Evolutionary conservation across 2,113 vertebrate species (phyloP).

Genomic region (Pelecanus crispus): DNA sequence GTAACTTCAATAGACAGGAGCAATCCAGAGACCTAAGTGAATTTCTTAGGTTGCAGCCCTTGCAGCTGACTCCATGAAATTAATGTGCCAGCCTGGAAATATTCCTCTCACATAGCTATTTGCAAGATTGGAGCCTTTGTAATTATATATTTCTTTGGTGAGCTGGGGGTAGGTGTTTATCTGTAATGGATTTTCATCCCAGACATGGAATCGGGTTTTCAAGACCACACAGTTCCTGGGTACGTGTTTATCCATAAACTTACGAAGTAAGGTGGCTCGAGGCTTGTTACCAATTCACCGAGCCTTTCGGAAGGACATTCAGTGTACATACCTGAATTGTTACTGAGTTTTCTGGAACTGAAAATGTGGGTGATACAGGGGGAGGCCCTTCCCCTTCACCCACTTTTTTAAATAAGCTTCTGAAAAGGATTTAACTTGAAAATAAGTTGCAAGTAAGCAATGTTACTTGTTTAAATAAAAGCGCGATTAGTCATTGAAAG

Average conservation of each 20-base stretch:
- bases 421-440: neutral
- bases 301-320: neutral
- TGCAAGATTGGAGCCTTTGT: neutral
- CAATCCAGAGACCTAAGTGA: neutral
- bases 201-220: neutral
- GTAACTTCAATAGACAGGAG: neutral
- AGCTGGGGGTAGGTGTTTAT: neutral
- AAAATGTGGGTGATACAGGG: neutral
- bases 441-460: neutral
- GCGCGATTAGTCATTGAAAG: neutral
- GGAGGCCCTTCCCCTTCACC: neutral
- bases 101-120: neutral
- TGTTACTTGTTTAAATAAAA: neutral
- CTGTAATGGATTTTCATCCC: neutral
- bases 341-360: neutral
- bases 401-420: neutral
- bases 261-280: accelerated
- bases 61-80: neutral
- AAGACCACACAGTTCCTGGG: neutral
- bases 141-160: neutral
- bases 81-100: neutral
- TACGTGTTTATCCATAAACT: neutral
- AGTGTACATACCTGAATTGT: neutral
- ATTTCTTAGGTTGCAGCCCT: neutral
- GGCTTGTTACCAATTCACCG: neutral